Base-by-base conservation (phyloP, 2,797 vertebrate genomes). In the Gila robusta region DNA sequence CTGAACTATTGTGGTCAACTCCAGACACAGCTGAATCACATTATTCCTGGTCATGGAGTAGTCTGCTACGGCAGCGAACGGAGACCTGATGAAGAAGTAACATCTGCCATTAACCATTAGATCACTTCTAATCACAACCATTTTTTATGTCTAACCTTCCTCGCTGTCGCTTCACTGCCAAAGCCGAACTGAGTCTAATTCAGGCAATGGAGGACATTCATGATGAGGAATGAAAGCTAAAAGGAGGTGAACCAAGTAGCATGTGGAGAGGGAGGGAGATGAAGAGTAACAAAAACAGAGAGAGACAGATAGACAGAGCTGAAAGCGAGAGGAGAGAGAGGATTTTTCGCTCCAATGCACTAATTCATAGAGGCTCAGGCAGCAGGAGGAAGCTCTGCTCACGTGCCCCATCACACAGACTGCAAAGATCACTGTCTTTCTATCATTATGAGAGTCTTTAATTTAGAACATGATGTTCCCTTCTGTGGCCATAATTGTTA, bases 1-100 rank as follows among this genome's bases (percentile, higher is more conserved):
- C 92, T 99, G 98, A 88, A 99, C 98, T 69, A 99, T 99, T 79
- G 98, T 99, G 71, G 98, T 99, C 92, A 99, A 95, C 94, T 99
- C 98, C 89, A 99, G 96, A 95, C 98, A 99, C 88, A 99, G 96
- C 92, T 99, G 98, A 94, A 99, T 99, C 87, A 99, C 98, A 84
- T 97, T 99, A 94, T 99, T 99, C 90, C 98, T 96, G 92, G 98
- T 99, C 93, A 99, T 96, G 49, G 97, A 99, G 89, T 99, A 99
- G 95, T 99, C 98, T 81, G 98, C 98, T 91, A 99, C 98, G 71
- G 98, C 97, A 90, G 98, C 98, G 93, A 99, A 99, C 52, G 98
- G 98, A 86, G 98, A 99, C 94, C 98, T 99, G 95, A 93, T 96
- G 96, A 96, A 94, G 86, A 93, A 95, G 84, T 94, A 96, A 91